Base-by-base conservation (phyloP, 2,113 vertebrate genomes). In the Pelecanus crispus region DNA sequence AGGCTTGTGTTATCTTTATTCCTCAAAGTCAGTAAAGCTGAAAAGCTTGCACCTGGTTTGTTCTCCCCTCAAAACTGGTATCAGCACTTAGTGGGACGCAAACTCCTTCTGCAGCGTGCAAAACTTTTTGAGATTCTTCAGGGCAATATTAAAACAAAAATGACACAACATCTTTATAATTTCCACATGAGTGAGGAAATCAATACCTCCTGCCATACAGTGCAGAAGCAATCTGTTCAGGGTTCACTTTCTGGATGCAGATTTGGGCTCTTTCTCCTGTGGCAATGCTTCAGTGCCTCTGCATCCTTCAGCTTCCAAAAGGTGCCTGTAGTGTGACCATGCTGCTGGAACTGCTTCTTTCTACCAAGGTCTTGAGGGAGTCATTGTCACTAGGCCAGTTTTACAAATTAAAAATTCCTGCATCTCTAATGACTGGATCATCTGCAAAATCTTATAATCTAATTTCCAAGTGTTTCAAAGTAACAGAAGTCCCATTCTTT, bases 401-500 rank as follows among this genome's bases (percentile, higher is more conserved):
- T 93, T 68, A 71, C 81, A 96, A 86, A 97, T 97, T 96, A 96
- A 96, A 97, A 93, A 96, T 93, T 90, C 75, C 84, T 96, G 95
- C 92, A 96, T 95, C n/a, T 77, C 34, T 95, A 95, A 97, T 86
- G 79, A 93, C 24, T 42, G 65, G 36, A 90, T 94, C 92, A 94
- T 94, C 84, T 95, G 95, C 71, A 92, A 89, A 94, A 88, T 65
- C 28, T 81, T 92, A 84, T 53, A 93, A 94, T 95, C 90, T 91
- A 91, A 96, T 97, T 94, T 92, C 34, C 45, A 93, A 94, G 86
- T 87, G 61, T 85, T 93, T 88, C 77, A 75, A 88, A 91, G 44
- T 92, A 81, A 92, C 83, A 95, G 83, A 91, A 95, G 88, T 65
- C 31, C 40, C 34, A 96, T 94, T 94, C 92, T 94, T 85, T 67